A percentile compares a stretch with the other conserved stretches of the same genome.
Conservation (phyloP, 2,113 vertebrate species). For the Pelvicachromis taeniatus region DNA sequence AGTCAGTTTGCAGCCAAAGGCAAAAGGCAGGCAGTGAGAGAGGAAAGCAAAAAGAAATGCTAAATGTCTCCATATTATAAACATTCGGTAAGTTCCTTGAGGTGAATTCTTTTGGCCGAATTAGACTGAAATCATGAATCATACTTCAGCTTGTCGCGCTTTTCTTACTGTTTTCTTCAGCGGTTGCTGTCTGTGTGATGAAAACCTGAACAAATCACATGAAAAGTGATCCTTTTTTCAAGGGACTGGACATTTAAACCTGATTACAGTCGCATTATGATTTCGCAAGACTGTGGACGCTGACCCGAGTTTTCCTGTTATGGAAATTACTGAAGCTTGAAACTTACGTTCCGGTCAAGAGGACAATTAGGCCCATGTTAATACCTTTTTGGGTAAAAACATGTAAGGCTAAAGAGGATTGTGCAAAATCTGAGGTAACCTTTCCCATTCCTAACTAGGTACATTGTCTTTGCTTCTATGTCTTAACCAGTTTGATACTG, state of each 20-base stretch:
- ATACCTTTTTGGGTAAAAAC: constrained; percentile 55
- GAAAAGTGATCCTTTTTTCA: constrained; percentile 3
- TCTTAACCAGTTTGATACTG: background rate
- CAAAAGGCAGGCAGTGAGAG: constrained; percentile 21
- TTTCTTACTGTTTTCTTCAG: background rate
- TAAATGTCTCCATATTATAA: constrained; percentile 47
- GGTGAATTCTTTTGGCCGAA: constrained; percentile 42
- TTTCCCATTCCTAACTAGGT: background rate
- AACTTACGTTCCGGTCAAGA: constrained; percentile 23
- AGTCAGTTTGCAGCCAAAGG: constrained; percentile 41
- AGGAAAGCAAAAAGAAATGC: constrained; percentile 18
- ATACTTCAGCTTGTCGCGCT: background rate
- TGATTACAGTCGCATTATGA: constrained; percentile 37
- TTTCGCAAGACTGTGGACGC: constrained; percentile 1
- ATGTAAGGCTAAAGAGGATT: background rate
- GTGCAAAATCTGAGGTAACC: background rate
- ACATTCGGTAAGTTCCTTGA: constrained; percentile 40
- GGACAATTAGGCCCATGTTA: background rate
- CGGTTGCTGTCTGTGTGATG: background rate
- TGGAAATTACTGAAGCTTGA: constrained; percentile 36
- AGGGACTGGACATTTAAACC: constrained; percentile 18
- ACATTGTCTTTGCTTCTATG: background rate
- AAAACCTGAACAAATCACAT: constrained; percentile 33
- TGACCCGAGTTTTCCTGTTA: constrained; percentile 19
- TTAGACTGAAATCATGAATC: constrained; percentile 39